A percentile compares a stretch with the other conserved stretches of the same genome.
phyloP scores from a whole-genome alignment of 2,113 vertebrate genomes.

The Galemys pyrenaicus region DNA sequence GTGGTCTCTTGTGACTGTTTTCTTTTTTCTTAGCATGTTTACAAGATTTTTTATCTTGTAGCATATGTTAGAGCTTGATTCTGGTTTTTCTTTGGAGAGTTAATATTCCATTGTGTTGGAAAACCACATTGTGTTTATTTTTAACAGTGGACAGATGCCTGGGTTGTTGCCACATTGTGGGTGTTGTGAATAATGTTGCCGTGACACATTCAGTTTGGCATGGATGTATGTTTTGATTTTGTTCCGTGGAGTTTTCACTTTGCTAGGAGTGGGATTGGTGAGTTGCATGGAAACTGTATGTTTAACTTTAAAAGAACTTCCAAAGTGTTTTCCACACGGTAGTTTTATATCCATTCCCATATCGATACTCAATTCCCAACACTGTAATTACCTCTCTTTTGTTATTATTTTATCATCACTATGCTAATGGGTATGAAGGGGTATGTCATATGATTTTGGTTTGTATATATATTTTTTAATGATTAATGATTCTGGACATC shows the following conservation, averaged over 20 bases:
- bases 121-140: not conserved
- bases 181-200: not conserved
- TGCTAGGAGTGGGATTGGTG: not conserved
- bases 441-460: not conserved
- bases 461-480: not conserved
- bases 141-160: not conserved
- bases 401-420: not conserved
- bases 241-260: not conserved
- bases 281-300: not conserved
- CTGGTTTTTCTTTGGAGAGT: not conserved
- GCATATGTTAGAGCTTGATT: not conserved
- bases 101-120: not conserved
- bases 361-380: not conserved
- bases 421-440: not conserved
- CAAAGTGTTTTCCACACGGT: not conserved
- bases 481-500: not conserved
- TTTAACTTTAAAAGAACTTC: not conserved
- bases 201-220: not conserved
- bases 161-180: not conserved
- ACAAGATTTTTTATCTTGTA: not conserved
- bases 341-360: not conserved
- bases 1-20: not conserved
- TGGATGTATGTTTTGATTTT: not conserved
- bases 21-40: not conserved
- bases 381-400: not conserved